Evolutionary conservation across 1,140 invertebrate species (phyloP).

Genomic region (Phortica variegata): DNA sequence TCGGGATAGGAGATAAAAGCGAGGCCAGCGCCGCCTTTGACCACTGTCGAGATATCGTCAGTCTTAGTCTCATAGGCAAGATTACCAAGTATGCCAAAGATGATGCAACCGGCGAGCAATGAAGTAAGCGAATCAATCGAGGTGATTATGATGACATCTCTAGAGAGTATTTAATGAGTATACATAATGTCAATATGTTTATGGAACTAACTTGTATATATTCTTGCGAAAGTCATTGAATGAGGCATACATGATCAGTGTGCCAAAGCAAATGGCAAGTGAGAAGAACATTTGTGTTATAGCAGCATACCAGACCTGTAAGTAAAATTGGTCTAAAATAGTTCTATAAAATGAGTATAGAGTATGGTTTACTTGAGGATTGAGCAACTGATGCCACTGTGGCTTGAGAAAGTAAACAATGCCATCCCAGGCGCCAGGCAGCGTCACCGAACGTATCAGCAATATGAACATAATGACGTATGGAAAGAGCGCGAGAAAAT

Average conservation of each 20-base stretch:
- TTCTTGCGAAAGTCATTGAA: slow-evolving; percentile 81
- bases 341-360: slow-evolving; percentile 64
- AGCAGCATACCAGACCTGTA: slow-evolving; percentile 78
- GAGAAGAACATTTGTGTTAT: slow-evolving; percentile 86
- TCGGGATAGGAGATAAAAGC: slow-evolving; percentile 85
- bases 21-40: slow-evolving; percentile 66
- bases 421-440: slow-evolving; percentile 74
- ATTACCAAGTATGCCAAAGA: slow-evolving; percentile 82
- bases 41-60: slow-evolving; percentile 58
- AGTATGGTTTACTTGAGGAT: no score
- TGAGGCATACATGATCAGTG: slow-evolving; percentile 78
- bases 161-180: slow-evolving; percentile 53
- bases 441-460: slow-evolving; percentile 67
- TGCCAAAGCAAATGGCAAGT: slow-evolving; percentile 76
- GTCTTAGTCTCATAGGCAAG: slow-evolving; percentile 66
- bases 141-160: slow-evolving; percentile 75
- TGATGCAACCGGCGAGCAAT: slow-evolving; percentile 80
- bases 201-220: slow-evolving; percentile 72
- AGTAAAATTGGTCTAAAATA: background rate
- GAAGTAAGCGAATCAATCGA: slow-evolving; percentile 79
- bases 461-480: slow-evolving; percentile 71
- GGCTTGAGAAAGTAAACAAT: slow-evolving; percentile 76
- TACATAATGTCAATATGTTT: no score
- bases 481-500: slow-evolving; percentile 74
- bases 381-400: slow-evolving; percentile 67